Evolutionary conservation across 2,797 vertebrate genomes (phyloP), one percentile per base, ranked within the genome.

Genomic region (Arnoldichthys spilopterus): DNA sequence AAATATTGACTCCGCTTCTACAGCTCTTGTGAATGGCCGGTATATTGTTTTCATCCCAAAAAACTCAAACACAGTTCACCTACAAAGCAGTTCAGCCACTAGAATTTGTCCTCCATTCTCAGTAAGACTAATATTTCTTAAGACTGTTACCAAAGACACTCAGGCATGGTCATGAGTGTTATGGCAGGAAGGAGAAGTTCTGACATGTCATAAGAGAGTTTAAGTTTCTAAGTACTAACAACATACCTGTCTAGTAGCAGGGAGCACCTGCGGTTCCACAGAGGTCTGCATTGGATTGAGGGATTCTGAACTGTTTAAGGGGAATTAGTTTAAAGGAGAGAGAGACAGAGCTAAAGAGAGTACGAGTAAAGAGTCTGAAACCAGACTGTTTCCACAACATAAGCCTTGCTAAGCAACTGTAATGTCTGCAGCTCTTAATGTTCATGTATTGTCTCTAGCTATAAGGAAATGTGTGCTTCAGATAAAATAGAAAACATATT

Each of bases 361-460:
- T 73, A 34, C 47, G 45, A 71, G 26, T 56, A 15, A 43, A 71
- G 3, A 24, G 22, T 15, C 53, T 63, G 26, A 49, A 43, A 40
- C 24, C 7, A 53, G 72, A 7, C 54, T 43, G 79, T 81, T 76
- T 72, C 79, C 69, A 81, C 77, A 83, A 85, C 82, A 83, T n/a
- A 76, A 26, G n/a, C 26, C 47, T 67, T 81, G 76, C 84, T 75
- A 73, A 78, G 84, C 78, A 85, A 85, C 84, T 61, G 51, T 40
- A 30, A 47, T 47, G n/a, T 8, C 20, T 2, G 2, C 30, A 62
- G 28, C 6, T 37, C 12, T 26, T 9, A 43, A n/a, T 1, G 40
- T 37, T 13, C 32, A 37, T 37, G 20, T 13, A 8, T n/a, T 37
- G 8, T n/a, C 32, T 13, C 62, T 64, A 0, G 13, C 56, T 30